Conservation (phyloP, 2,888 invertebrate species). For the Pegoplata infirma region DNA sequence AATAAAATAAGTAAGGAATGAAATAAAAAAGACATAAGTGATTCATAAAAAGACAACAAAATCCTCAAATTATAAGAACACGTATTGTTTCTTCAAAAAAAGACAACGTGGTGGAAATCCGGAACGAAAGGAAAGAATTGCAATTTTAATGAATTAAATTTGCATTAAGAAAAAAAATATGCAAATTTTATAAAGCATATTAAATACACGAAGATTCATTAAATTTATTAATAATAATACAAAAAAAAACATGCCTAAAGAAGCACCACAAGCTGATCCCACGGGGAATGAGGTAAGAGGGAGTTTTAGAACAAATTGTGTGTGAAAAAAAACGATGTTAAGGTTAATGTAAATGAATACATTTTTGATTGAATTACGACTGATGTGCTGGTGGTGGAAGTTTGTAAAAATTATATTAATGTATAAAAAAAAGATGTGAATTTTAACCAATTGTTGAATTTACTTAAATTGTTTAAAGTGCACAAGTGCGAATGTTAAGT, state of each 20-base stretch:
- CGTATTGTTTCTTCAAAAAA: constrained; percentile 23
- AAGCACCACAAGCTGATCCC: constrained; percentile 54
- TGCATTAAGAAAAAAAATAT: constrained; percentile 1
- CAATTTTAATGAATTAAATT: constrained; percentile 28
- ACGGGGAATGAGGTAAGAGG: constrained; percentile 56
- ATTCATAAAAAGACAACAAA: neutral
- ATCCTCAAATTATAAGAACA: neutral
- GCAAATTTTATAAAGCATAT: constrained; percentile 12
- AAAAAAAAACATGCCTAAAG: constrained; percentile 49
- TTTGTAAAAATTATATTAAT: no score
- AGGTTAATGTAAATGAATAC: constrained; percentile 42
- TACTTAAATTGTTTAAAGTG: no score
- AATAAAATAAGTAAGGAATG: neutral
- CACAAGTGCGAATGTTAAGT: no score
- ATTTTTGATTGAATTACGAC: constrained; percentile 8
- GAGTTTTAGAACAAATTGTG: constrained; percentile 4
- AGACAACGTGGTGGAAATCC: constrained; percentile 29
- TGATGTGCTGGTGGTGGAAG: constrained; percentile 44
- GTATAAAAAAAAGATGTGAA: no score
- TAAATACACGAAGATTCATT: constrained; percentile 4
- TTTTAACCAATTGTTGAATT: no score
- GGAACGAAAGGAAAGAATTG: neutral
- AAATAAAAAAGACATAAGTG: neutral
- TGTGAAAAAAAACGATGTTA: constrained; percentile 35
- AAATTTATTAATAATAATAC: constrained; percentile 6